Base-by-base conservation (phyloP, 2,113 vertebrate genomes). In the Neolamprologus longior region DNA sequence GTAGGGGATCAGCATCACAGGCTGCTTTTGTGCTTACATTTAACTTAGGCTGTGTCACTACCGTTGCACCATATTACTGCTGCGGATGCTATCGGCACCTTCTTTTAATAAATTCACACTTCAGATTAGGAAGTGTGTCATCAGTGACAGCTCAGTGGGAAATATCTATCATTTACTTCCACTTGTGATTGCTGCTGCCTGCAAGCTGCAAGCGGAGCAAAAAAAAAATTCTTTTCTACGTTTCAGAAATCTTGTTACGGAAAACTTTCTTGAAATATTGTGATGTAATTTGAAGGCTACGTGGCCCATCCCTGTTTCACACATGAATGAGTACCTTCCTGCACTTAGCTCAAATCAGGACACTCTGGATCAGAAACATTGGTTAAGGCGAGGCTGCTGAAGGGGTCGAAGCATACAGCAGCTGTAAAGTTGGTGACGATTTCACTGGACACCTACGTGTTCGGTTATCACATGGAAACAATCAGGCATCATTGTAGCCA, bases 191-290 rank as follows among this genome's bases (percentile, higher is more conserved):
- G 66, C 66, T 71, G 7, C 37, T 71, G 3, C 7, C 66, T 71
- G 37, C n/a, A 71, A 40, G n/a, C 63, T 71, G 35, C 66, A 73
- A 42, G 37, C 1, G 2, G 12, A 7, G 31, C 66, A 45, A 45
- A 42, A 40, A 68, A 6, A 63, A 5, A 9, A 4, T 0, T 10
- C 0, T 33, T 33, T 37, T 66, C 2, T 8, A 24, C 66, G 6
- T 71, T 68, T 37, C 13, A 15, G 21, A 45, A 45, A 26, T 73
- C 37, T 45, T 45, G 21, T 7, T 26, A 42, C 4, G 4, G 37
- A 24, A 68, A 40, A 68, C 19, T 68, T 68, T 68, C 35, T 68
- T 68, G 19, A 68, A 68, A 37, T 40, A 40, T 68, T 0, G 33
- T 21, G 11, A 68, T 40, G 35, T 68, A 40, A 40, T 68, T 68